Base-by-base conservation (phyloP, 2,113 vertebrate species). In the Cercocebus atys region DNA sequence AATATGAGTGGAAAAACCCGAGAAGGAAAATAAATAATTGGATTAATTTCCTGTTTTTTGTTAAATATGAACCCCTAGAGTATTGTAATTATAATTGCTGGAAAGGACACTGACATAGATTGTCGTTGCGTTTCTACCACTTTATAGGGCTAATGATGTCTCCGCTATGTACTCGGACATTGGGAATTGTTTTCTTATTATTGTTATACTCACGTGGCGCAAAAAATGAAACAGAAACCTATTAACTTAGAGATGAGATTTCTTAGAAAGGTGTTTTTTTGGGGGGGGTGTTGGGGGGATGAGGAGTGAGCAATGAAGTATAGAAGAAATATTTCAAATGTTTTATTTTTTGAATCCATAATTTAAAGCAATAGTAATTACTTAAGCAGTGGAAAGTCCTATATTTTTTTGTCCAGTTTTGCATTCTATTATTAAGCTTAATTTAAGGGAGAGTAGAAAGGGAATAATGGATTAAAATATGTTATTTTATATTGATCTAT, bases 291-390 rank as follows among this genome's bases (percentile, higher is more conserved):
- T 6, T 27, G 27, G 2, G 5, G 66, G 25, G 27, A 25, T 6
- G 4, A 2, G 17, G 3, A 13, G 1, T 93, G 27, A 68, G 10
- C 22, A 84, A 79, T 57, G 61, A 89, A 89, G 3, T 35, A 66
- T 25, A 72, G 30, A 11, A 84, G 16, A 94, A 78, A 55, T 40
- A 80, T 45, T 92, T 87, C 30, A 84, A 88, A 59, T n/a, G 0
- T 64, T 84, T 88, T 45, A 75, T 61, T 90, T 93, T 64, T 86
- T 78, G 3, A 81, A 75, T 87, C 8, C 5, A 75, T 27, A 75
- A 47, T 70, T 72, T 97, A 96, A 95, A 94, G 35, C 55, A 92
- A 84, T 40, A 79, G 12, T 94, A 61, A 12, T 61, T 32, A 78
- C 0, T n/a, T 2, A 25, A 88, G 0, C 14, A 55, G 16, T 11